Evolutionary conservation across 2,888 invertebrate species (phyloP), one percentile per base, ranked within the genome.

Genomic region (Sinotaia quadrata): DNA sequence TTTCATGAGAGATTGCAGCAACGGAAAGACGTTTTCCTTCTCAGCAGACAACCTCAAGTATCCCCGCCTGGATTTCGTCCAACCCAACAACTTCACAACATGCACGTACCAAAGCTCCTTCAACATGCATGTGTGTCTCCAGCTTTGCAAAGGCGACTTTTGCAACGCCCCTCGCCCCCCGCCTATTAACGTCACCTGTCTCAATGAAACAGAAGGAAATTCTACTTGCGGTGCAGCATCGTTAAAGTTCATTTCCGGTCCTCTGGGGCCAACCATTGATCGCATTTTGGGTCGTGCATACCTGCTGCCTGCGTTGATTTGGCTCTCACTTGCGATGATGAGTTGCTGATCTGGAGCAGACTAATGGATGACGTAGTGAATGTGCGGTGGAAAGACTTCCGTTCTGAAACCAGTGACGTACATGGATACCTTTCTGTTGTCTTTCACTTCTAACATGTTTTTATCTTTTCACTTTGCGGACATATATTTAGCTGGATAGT

Each of bases 1-100:
- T 36, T 73, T 70, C 37, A 73, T 75, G 37, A 63, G 76, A 27
- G 76, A 73, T 59, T 76, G 76, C 68, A 73, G 74, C 47, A 69
- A 75, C 47, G 70, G 69, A 1, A n/a, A 37, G 41, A 68, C 57
- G 2, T 76, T 73, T 44, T 74, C 76, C 2, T 75, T 72, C 59
- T 58, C 62, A 2, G 62, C 66, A 4, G 58, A 41, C 18, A n/a
- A 34, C 10, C 34, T 57, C 27, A 34, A 62, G 7, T 56, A 41
- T 8, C 15, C 37, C 18, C 54, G 58, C 37, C 67, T 71, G 54
- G 21, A 52, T 3, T 24, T 65, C 21, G 27, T 71, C 10, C 10
- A 3, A 1, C 58, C 68, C 0, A 52, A 71, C 67, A 71, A 71
- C 59, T 62, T 41, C 57, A 71, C 68, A 31, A 71, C 71, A 21